Base-by-base conservation (phyloP, 2,888 invertebrate genomes). In the Lydus trimaculatus region DNA sequence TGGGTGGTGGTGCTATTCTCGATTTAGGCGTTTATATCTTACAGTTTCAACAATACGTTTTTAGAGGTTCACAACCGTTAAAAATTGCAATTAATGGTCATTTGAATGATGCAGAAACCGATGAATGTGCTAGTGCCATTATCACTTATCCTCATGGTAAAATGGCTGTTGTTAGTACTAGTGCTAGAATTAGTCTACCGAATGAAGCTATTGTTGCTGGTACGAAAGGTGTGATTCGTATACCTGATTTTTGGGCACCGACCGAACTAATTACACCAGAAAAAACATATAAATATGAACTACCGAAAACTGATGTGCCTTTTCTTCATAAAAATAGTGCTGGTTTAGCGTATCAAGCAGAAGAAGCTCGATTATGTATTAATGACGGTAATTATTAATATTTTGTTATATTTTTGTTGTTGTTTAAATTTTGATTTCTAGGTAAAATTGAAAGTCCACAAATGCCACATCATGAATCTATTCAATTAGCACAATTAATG, bases 21-120 rank as follows among this genome's bases (percentile, higher is more conserved):
- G 94, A 94, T 80, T 85, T 95, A 58, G 96, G 95, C 0, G 87
- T 95, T 15, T 96, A 96, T 80, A 84, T 87, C 0, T 85, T 94
- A 15, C 94, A 96, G 79, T 88, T 94, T 39, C 89, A 91, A 0
- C 91, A 91, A 77, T 90, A 89, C 80, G 87, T 92, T 6, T 94
- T 91, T 83, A 82, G 85, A 20, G 90, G 91, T 1, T 89, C 91
- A 69, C 87, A 89, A 61, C 96, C 96, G 0, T 83, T 84, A 28
- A 89, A 89, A 71, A 88, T 96, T 48, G 88, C 88, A 31, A 91
- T 92, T 0, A 83, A 86, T 2, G 96, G 95, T 0, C 88, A 89
- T 64, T 79, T 95, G 58, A 94, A 93, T 79, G 83, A 87, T 0
- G 88, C 91, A 0, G 94, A 92, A 0, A 91, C 93, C 1, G 97